Percentiles rank a stretch among this genome's conserved stretches.
These are phyloP conservation scores for Cricetomys ansorgei DNA, from an alignment of 2,113 vertebrate genomes.

Conservation along the genomic window DNA sequence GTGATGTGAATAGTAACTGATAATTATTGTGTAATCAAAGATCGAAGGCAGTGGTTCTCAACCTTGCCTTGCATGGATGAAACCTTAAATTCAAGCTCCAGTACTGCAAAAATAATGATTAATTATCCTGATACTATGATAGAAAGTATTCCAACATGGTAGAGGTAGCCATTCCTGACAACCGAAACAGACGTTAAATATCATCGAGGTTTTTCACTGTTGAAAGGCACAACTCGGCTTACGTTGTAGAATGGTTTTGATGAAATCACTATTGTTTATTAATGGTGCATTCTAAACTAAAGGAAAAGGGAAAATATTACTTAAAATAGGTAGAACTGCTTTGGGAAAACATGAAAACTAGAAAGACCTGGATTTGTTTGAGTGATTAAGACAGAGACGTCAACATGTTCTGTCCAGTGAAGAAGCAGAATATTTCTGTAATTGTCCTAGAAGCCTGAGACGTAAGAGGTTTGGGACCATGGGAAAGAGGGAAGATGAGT, in stretches of 20 bases:
- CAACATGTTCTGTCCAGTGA: not conserved
- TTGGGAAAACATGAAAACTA: not conserved
- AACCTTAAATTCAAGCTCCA: not conserved
- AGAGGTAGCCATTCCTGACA: not conserved
- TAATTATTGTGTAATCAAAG: not conserved
- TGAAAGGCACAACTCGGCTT: not conserved
- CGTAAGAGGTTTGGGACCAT: not conserved
- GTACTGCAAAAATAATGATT: not conserved
- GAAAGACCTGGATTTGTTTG: constrained; percentile 6
- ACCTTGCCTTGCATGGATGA: not conserved
- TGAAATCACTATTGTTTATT: not conserved
- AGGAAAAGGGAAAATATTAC: not conserved
- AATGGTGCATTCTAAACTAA: not conserved
- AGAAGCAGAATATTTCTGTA: not conserved
- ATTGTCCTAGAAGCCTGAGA: not conserved
- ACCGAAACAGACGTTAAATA: too few relatives aligned
- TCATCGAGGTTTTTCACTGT: constrained; percentile 22
- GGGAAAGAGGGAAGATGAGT: not conserved
- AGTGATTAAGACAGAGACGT: not conserved
- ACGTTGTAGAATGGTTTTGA: not conserved
- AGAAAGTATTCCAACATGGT: not conserved
- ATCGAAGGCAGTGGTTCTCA: too few relatives aligned
- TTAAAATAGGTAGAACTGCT: constrained; percentile 11
- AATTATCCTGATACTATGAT: not conserved
- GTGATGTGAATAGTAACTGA: not conserved